phyloP scores from a whole-genome alignment of 2,888 invertebrate species.

The Ornithoptera priamus region DNA sequence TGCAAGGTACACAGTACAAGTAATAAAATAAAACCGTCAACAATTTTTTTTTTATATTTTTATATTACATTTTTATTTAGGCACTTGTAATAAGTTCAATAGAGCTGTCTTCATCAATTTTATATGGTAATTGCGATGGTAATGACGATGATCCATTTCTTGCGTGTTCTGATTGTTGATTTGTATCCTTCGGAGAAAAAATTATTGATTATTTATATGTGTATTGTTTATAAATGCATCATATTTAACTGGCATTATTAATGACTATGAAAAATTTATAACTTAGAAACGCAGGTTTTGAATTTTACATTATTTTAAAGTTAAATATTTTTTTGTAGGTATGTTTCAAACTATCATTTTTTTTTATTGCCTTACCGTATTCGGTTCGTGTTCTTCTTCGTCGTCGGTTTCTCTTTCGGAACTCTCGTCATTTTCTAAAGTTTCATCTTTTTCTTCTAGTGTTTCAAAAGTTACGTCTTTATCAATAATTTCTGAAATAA shows the following conservation, averaged over 20 bases:
- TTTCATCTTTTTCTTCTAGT: conserved; percentile 75
- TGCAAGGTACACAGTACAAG: background rate
- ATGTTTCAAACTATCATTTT: background rate
- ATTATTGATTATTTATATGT: background rate
- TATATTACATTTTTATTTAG: conserved; percentile 29
- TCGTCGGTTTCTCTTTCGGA: conserved; percentile 40
- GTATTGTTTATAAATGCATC: background rate
- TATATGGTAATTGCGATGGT: conserved; percentile 78
- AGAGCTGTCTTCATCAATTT: conserved; percentile 82
- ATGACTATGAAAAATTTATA: background rate
- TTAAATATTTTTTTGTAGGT: background rate
- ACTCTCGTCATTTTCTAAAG: conserved; percentile 47
- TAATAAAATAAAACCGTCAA: background rate
- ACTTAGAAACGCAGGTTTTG: background rate
- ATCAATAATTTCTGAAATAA: conserved; percentile 25
- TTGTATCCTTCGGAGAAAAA: conserved; percentile 16
- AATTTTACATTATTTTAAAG: background rate
- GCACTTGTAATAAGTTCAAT: conserved; percentile 66
- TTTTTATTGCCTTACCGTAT: conserved; percentile 33
- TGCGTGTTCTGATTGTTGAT: conserved; percentile 31
- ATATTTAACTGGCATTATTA: no score
- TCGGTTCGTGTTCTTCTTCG: conserved; percentile 48
- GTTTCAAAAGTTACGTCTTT: conserved; percentile 75
- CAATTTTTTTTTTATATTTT: conserved; percentile 1
- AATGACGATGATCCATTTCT: conserved; percentile 53